phyloP scores from a whole-genome alignment of 2,888 invertebrate species.

The Tenthredo distinguenda region DNA sequence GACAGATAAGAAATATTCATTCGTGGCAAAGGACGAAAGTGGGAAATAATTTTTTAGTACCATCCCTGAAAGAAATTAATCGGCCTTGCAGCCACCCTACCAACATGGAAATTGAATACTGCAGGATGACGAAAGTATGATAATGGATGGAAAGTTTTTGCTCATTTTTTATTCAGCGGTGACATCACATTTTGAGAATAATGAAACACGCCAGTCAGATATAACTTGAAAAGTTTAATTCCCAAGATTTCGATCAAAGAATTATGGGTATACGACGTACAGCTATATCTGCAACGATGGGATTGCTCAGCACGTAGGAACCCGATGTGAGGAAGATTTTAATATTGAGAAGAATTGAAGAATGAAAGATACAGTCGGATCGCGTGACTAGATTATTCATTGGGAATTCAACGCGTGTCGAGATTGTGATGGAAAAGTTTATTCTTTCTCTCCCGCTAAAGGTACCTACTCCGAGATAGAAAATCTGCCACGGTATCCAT shows the following conservation, averaged over 20 bases:
- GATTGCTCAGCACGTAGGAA: conserved; percentile 1
- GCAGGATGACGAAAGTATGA: background rate
- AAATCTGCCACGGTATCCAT: conserved; percentile 15
- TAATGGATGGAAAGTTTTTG: background rate
- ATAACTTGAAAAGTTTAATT: conserved; percentile 1
- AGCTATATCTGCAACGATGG: background rate
- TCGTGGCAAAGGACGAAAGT: background rate
- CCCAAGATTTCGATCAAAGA: background rate
- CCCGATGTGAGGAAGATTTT: conserved; percentile 8
- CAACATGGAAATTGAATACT: background rate
- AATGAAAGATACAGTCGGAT: conserved; percentile 35
- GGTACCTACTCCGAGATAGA: conserved; percentile 2
- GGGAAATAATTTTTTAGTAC: background rate
- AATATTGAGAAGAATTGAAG: conserved; percentile 35
- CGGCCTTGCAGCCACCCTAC: background rate
- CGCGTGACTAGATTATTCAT: conserved; percentile 40
- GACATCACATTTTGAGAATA: background rate
- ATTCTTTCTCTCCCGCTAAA: background rate
- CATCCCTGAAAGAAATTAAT: background rate
- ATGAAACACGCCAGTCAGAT: conserved; percentile 4
- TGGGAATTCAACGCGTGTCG: conserved; percentile 33
- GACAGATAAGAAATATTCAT: background rate
- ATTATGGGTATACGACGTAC: background rate
- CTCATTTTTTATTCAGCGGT: background rate
- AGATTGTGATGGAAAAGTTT: conserved; percentile 32